Percentiles rank a stretch among this genome's conserved stretches.
Conservation (phyloP, 2,888 invertebrate genomes). For the Cosmorhoe ocellata region DNA sequence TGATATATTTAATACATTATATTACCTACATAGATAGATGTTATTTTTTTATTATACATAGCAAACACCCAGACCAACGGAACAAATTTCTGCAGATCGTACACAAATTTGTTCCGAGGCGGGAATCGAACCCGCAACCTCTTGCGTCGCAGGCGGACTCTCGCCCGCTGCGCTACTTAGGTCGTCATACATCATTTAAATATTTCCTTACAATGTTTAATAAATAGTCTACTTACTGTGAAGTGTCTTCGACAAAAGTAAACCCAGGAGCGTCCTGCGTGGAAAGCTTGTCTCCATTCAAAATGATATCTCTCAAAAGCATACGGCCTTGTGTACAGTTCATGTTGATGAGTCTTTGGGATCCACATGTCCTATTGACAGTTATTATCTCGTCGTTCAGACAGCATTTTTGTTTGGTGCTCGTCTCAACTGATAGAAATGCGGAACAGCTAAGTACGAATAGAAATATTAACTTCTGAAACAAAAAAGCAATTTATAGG, state of each 20-base stretch:
- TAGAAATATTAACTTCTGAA: conserved; percentile 56
- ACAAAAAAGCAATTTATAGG: conserved; percentile 19
- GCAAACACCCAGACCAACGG: too few relatives aligned
- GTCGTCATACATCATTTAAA: too few relatives aligned
- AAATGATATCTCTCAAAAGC: conserved; percentile 58
- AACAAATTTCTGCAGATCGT: too few relatives aligned
- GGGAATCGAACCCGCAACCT: too few relatives aligned
- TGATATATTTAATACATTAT: too few relatives aligned
- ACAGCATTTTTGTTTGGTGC: conserved; percentile 54
- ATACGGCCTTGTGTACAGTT: conserved; percentile 62
- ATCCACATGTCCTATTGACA: conserved; percentile 47
- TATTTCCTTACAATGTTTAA: too few relatives aligned
- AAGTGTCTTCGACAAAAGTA: conserved; percentile 63
- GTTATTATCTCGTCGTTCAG: conserved; percentile 48
- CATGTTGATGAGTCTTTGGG: conserved; percentile 38
- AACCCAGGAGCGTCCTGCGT: conserved; percentile 62
- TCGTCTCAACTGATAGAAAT: conserved; percentile 37
- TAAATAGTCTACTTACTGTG: conserved; percentile 41
- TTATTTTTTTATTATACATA: too few relatives aligned
- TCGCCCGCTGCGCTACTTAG: too few relatives aligned
- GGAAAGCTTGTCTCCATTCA: conserved; percentile 61
- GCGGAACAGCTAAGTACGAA: conserved; percentile 46
- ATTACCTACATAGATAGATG: too few relatives aligned
- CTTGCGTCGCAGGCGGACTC: too few relatives aligned
- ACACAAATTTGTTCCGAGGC: too few relatives aligned